phyloP scores from a whole-genome alignment of 1,140 invertebrate species.

The Aleiodes sp. region DNA sequence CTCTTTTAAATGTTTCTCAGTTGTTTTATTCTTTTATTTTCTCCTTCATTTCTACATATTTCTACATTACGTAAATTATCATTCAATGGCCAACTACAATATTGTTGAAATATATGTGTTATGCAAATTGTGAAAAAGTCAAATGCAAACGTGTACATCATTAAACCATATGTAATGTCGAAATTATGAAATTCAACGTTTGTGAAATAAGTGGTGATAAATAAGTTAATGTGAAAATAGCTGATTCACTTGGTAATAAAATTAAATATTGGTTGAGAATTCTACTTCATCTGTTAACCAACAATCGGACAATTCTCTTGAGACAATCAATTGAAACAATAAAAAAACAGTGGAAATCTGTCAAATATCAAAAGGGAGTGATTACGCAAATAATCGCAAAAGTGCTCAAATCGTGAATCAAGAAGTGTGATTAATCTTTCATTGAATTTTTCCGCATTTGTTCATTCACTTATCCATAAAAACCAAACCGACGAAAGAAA shows the following conservation, averaged over 20 bases:
- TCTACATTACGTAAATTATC: slow-evolving; percentile 10
- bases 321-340: too few species aligned
- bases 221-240: not conserved
- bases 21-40: too few species aligned
- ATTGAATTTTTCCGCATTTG: too few species aligned
- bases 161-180: not conserved
- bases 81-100: not conserved
- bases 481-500: too few species aligned
- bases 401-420: too few species aligned
- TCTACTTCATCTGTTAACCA: not conserved
- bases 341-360: too few species aligned
- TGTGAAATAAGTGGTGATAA: not conserved
- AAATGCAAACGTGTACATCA: not conserved
- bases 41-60: not conserved
- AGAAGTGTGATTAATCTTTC: too few species aligned
- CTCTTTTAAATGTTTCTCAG: too few species aligned
- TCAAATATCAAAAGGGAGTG: too few species aligned
- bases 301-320: too few species aligned
- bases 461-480: too few species aligned
- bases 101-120: not conserved
- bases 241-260: not conserved
- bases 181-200: slow-evolving; percentile 3
- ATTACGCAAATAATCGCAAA: too few species aligned
- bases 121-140: slow-evolving; percentile 11
- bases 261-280: not conserved